phyloP scores from a whole-genome alignment of 2,113 vertebrate genomes.

The Otocyon megalotis region DNA sequence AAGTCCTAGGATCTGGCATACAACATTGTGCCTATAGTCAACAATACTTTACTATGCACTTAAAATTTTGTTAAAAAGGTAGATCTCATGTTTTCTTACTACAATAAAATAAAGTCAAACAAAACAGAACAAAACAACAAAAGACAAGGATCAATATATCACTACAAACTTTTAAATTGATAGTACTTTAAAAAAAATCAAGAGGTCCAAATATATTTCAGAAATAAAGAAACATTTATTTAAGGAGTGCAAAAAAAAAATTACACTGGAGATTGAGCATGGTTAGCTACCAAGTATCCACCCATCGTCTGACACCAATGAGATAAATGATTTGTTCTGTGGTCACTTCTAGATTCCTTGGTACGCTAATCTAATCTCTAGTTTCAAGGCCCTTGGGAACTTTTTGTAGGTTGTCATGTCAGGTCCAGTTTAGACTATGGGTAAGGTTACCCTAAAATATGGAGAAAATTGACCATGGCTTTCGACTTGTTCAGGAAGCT shows the following conservation, averaged over 20 bases:
- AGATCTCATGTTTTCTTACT: not conserved
- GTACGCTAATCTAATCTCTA: not conserved
- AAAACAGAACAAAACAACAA: not conserved
- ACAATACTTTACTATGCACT: not conserved
- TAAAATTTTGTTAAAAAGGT: not conserved
- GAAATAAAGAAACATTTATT: not conserved
- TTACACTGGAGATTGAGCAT: not conserved
- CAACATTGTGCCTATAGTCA: not conserved
- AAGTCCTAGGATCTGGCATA: not conserved
- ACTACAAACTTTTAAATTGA: not conserved
- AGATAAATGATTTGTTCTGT: not conserved
- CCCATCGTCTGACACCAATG: not conserved
- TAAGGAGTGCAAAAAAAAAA: not conserved
- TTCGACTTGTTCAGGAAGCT: slow-evolving; percentile 37
- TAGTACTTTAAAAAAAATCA: not conserved
- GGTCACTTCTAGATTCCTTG: not conserved
- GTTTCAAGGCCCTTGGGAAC: not conserved
- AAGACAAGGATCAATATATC: not conserved
- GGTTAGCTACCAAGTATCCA: not conserved
- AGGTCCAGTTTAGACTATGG: not conserved
- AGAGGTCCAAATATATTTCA: slow-evolving; percentile 35
- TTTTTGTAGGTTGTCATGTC: not conserved
- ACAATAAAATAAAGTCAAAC: not conserved
- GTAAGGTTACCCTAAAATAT: slow-evolving; percentile 16
- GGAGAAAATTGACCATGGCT: not conserved